Conservation (phyloP, 2,113 vertebrate genomes). For the Alligator sinensis region DNA sequence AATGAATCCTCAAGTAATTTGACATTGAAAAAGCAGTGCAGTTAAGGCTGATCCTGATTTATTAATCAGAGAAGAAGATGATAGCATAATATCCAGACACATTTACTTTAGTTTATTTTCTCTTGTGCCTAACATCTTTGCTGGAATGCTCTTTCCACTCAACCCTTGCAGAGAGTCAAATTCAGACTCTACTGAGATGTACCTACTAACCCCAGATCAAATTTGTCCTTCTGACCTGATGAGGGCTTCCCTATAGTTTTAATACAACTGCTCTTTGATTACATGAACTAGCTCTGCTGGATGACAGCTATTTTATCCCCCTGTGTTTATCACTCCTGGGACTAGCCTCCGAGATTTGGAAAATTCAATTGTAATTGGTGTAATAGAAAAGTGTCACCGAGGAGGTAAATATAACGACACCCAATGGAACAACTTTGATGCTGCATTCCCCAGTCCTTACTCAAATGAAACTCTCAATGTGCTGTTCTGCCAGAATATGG, state of each 20-base stretch:
- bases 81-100: not conserved
- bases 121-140: not conserved
- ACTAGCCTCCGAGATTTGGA: not conserved
- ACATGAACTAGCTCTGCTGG: not conserved
- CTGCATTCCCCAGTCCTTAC: not conserved
- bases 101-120: not conserved
- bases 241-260: not conserved
- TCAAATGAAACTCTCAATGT: not conserved
- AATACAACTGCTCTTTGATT: not conserved
- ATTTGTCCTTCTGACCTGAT: not conserved
- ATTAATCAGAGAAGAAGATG: not conserved
- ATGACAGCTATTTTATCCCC: not conserved
- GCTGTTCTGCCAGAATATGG: not conserved
- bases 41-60: not conserved
- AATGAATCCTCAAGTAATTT: fast-evolving
- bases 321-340: not conserved
- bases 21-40: not conserved
- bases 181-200: not conserved
- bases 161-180: not conserved
- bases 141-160: not conserved
- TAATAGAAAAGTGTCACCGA: conserved; percentile 1
- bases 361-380: not conserved
- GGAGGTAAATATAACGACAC: not conserved
- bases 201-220: not conserved
- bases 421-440: not conserved